phyloP scores from a whole-genome alignment of 2,113 vertebrate species.

The Climacteris rufus region DNA sequence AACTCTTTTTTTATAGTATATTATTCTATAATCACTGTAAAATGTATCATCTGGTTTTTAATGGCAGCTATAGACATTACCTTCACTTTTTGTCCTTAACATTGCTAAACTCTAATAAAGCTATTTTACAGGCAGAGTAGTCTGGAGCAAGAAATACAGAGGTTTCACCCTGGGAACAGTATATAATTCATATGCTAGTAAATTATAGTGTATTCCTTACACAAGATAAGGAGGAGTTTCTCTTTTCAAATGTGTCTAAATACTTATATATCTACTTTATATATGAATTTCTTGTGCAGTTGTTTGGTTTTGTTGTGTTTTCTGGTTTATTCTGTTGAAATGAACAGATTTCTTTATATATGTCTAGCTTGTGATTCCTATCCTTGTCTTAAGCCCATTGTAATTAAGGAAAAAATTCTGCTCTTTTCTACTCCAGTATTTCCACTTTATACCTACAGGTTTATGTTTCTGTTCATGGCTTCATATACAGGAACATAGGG shows the following conservation, averaged over 20 bases:
- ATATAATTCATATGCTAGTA: slow-evolving; percentile 54
- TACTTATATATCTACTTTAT: neutral
- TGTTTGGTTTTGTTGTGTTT: slow-evolving; percentile 38
- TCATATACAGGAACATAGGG: neutral
- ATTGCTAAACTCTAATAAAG: slow-evolving; percentile 51
- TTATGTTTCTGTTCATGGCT: slow-evolving; percentile 28
- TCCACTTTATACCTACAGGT: neutral
- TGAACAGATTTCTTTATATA: slow-evolving; percentile 48
- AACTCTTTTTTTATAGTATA: slow-evolving; percentile 61
- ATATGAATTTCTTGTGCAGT: neutral
- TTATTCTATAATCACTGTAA: slow-evolving; percentile 31
- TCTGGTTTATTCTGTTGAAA: slow-evolving; percentile 55
- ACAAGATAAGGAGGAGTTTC: slow-evolving; percentile 23
- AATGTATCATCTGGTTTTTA: slow-evolving; percentile 50
- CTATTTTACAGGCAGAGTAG: slow-evolving; percentile 47
- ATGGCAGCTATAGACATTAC: slow-evolving; percentile 18
- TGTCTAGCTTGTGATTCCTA: slow-evolving; percentile 15
- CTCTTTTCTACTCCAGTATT: slow-evolving; percentile 33
- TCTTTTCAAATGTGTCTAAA: neutral
- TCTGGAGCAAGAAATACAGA: slow-evolving; percentile 53
- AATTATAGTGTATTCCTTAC: slow-evolving; percentile 54
- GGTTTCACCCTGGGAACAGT: slow-evolving; percentile 52
- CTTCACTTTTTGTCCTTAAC: slow-evolving; percentile 26
- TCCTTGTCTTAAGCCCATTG: neutral
- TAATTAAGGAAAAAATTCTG: slow-evolving; percentile 49